Conservation (phyloP, 2,888 invertebrate genomes). For the Cephonodes hylas region DNA sequence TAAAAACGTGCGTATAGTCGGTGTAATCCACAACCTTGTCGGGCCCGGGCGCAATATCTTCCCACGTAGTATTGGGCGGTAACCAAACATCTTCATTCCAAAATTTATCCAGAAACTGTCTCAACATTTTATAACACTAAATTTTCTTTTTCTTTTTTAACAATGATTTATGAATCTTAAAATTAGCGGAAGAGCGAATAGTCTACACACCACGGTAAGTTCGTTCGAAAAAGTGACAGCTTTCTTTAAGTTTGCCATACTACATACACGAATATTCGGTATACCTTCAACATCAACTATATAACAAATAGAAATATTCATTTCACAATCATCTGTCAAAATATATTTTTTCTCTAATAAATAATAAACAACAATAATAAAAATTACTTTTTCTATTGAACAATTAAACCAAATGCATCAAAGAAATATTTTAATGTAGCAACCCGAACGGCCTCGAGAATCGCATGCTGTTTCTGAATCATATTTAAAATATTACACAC, state of each 20-base stretch:
- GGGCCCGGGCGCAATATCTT: constrained; percentile 88
- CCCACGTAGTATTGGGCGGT: constrained; percentile 95
- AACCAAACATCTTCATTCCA: constrained; percentile 96
- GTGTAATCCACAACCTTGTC: constrained; percentile 88
- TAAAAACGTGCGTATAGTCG: constrained; percentile 89
- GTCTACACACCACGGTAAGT: background rate
- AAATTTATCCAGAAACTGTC: constrained; percentile 77
- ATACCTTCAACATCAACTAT: too few species aligned
- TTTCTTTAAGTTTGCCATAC: background rate
- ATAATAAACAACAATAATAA: too few species aligned
- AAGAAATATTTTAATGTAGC: background rate
- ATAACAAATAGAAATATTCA: too few species aligned
- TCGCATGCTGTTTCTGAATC: too few species aligned
- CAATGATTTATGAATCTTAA: background rate
- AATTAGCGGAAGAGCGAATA: background rate
- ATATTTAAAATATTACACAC: too few species aligned
- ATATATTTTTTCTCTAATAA: too few species aligned
- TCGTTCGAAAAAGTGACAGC: background rate
- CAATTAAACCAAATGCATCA: background rate
- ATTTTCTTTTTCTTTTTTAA: background rate
- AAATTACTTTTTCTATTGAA: too few species aligned
- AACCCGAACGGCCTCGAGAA: background rate
- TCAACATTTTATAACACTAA: constrained; percentile 54
- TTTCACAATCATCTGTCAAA: too few species aligned
- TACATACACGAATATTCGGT: too few species aligned